A percentile compares a stretch with the other conserved stretches of the same genome.
Conservation (phyloP, 2,888 invertebrate species). For the Syritta pipiens region DNA sequence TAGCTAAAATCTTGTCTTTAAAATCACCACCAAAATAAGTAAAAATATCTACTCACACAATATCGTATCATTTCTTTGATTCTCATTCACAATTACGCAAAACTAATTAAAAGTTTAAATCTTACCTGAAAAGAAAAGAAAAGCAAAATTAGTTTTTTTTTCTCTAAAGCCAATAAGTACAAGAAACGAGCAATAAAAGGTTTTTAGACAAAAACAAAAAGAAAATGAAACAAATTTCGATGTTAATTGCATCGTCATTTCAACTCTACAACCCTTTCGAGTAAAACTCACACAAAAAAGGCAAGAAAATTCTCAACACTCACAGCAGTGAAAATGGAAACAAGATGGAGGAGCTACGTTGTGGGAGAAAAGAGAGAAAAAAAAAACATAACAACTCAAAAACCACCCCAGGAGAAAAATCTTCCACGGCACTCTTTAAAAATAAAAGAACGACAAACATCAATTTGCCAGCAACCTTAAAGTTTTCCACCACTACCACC, state of each 20-base stretch:
- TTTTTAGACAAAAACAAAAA: constrained; percentile 10
- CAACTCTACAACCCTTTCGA: constrained; percentile 38
- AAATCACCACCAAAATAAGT: constrained; percentile 4
- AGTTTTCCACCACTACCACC: constrained; percentile 53
- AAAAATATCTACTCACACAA: constrained; percentile 57
- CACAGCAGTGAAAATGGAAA: background rate
- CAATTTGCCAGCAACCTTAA: constrained; percentile 55
- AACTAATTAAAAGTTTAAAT: constrained; percentile 61
- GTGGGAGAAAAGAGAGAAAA: constrained; percentile 15
- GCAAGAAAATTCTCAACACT: constrained; percentile 9
- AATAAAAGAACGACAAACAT: constrained; percentile 42
- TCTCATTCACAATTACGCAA: constrained; percentile 58
- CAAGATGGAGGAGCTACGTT: background rate
- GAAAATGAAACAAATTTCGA: constrained; percentile 21
- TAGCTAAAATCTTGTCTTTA: background rate
- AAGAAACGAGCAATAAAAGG: constrained; percentile 22
- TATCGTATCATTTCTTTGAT: constrained; percentile 56
- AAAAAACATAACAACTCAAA: constrained; percentile 17
- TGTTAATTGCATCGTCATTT: constrained; percentile 57
- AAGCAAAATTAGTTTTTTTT: constrained; percentile 32
- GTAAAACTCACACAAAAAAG: constrained; percentile 38
- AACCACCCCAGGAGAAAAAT: constrained; percentile 40
- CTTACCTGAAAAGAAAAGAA: constrained; percentile 58
- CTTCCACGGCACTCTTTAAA: constrained; percentile 49
- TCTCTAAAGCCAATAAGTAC: constrained; percentile 29